phyloP scores from a whole-genome alignment of 2,888 invertebrate species.

The Drosophila mulleri region DNA sequence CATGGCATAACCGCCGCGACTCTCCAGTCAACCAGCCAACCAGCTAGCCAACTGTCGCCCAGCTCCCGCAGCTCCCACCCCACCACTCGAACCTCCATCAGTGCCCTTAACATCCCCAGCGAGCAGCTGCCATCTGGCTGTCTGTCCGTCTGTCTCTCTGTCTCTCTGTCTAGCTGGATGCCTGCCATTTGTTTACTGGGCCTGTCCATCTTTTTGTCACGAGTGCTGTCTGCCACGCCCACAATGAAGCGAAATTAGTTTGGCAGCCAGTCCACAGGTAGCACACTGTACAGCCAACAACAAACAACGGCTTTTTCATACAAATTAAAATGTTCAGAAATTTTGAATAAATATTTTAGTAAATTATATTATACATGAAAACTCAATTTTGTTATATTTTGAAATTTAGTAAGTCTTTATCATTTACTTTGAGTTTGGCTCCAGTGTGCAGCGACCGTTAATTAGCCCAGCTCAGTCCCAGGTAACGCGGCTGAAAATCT shows the following conservation, averaged over 20 bases:
- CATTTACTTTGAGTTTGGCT: background rate
- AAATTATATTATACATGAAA: background rate
- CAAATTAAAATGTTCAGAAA: background rate
- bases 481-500: constrained; percentile 50
- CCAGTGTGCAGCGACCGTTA: constrained; percentile 41
- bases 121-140: constrained; percentile 26
- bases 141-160: no score
- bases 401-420: background rate
- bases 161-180: constrained; percentile 50
- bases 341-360: background rate
- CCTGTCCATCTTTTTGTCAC: constrained; percentile 78
- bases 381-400: background rate
- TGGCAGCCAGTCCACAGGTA: constrained; percentile 49
- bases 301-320: background rate
- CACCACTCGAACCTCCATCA: background rate
- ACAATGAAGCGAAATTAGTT: constrained; percentile 70
- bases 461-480: constrained; percentile 40
- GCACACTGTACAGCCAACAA: constrained; percentile 43
- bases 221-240: constrained; percentile 71
- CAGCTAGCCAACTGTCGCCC: constrained; percentile 29
- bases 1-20: constrained; percentile 65
- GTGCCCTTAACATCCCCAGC: constrained; percentile 4
- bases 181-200: constrained; percentile 72
- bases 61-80: constrained; percentile 7
- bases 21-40: constrained; percentile 18